Evolutionary conservation across 2,888 invertebrate genomes (phyloP).

Genomic region (Schrankia costaestrigalis): DNA sequence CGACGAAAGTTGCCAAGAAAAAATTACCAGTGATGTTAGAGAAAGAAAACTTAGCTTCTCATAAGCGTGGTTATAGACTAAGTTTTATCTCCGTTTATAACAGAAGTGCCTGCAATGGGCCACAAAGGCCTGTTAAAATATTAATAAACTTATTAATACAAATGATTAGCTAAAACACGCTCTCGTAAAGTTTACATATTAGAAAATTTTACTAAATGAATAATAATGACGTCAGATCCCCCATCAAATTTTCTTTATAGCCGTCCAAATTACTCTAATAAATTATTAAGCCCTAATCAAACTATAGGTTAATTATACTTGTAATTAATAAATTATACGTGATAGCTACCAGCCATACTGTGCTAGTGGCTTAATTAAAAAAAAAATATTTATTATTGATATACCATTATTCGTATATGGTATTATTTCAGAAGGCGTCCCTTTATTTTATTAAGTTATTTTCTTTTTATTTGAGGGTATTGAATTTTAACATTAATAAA

Average conservation of each 20-base stretch:
- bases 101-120: no score
- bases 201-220: constrained; percentile 21
- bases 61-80: no score
- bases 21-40: no score
- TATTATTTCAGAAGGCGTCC: no score
- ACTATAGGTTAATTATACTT: constrained; percentile 44
- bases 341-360: constrained; percentile 28
- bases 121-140: no score
- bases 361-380: constrained; percentile 35
- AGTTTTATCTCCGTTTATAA: no score
- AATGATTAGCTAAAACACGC: background rate
- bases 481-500: no score
- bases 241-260: constrained; percentile 41
- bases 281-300: constrained; percentile 45
- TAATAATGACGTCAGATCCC: constrained; percentile 20
- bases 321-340: constrained; percentile 42
- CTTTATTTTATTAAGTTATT: no score
- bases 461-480: no score
- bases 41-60: no score
- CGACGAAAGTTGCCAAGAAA: no score
- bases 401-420: constrained; percentile 20
- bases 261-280: constrained; percentile 38
- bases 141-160: no score
- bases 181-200: constrained; percentile 14
- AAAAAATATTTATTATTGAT: constrained; percentile 34